Percentiles rank a stretch among this genome's conserved stretches.
Conservation (phyloP, 2,888 invertebrate species). For the Fissipunctia ypsillon region DNA sequence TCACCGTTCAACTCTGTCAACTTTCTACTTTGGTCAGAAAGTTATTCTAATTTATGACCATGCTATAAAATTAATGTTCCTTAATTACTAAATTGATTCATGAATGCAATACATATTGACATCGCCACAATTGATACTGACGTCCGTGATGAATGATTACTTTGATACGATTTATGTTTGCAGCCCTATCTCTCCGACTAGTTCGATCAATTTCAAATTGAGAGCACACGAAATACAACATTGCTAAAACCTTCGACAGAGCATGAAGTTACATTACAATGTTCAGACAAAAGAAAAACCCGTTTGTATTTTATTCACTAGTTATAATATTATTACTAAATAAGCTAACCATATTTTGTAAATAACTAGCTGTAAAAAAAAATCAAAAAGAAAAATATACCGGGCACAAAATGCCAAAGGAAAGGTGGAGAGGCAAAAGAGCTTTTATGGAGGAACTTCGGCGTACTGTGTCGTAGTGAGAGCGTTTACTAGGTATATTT, state of each 20-base stretch:
- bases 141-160: slow-evolving; percentile 33
- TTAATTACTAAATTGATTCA: slow-evolving; percentile 47
- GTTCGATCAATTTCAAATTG: slow-evolving; percentile 34
- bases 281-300: neutral
- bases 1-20: neutral
- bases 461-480: slow-evolving; percentile 82
- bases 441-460: slow-evolving; percentile 88
- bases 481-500: slow-evolving; percentile 80
- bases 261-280: neutral
- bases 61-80: slow-evolving; percentile 9
- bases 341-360: slow-evolving; percentile 59
- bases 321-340: slow-evolving; percentile 39
- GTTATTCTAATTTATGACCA: neutral
- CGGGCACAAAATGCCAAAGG: slow-evolving; percentile 83
- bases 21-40: neutral
- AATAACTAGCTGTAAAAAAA: slow-evolving; percentile 64
- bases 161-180: slow-evolving; percentile 31
- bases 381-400: slow-evolving; percentile 71
- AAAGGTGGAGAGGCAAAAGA: slow-evolving; percentile 86
- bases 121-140: slow-evolving; percentile 46
- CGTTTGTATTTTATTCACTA: neutral
- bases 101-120: slow-evolving; percentile 48
- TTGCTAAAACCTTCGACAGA: neutral
- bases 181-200: slow-evolving; percentile 6
- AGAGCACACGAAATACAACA: neutral